Evolutionary conservation across 2,888 invertebrate species (phyloP).

Genomic region (Cheilosia soror): DNA sequence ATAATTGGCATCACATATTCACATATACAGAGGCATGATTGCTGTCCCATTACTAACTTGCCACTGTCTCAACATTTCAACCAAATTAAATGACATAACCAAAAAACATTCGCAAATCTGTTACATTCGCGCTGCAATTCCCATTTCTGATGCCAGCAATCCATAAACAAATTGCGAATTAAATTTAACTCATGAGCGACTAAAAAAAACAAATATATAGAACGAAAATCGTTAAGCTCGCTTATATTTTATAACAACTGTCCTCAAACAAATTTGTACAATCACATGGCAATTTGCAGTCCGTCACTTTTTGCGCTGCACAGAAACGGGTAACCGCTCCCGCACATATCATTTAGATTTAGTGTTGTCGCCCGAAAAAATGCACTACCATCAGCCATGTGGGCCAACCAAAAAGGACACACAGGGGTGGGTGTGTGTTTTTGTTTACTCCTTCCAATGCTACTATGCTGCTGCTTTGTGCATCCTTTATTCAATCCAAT

Average conservation of each 20-base stretch:
- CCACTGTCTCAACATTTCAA: background rate
- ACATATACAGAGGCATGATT: too few species aligned
- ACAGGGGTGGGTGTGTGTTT: slow-evolving; percentile 8
- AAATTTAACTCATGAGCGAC: slow-evolving; percentile 17
- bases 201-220: background rate
- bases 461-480: slow-evolving; percentile 20
- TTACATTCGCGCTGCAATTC: background rate
- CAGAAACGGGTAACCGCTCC: slow-evolving; percentile 15
- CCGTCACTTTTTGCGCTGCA: slow-evolving; percentile 65
- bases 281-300: slow-evolving; percentile 75
- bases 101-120: background rate
- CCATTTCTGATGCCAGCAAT: background rate
- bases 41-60: too few species aligned
- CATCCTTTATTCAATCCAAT: slow-evolving; percentile 54
- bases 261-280: slow-evolving; percentile 74
- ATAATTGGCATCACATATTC: too few species aligned
- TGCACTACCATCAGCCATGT: slow-evolving; percentile 25
- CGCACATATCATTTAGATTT: slow-evolving; percentile 74
- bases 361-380: slow-evolving; percentile 54
- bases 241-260: slow-evolving; percentile 67
- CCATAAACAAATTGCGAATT: slow-evolving; percentile 44
- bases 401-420: background rate
- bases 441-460: background rate
- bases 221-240: slow-evolving; percentile 17
- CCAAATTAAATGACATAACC: background rate